Percentiles rank a stretch among this genome's conserved stretches.
Evolutionary conservation across 2,797 vertebrate genomes (phyloP).

Genomic region (Spinus olivaceus): DNA sequence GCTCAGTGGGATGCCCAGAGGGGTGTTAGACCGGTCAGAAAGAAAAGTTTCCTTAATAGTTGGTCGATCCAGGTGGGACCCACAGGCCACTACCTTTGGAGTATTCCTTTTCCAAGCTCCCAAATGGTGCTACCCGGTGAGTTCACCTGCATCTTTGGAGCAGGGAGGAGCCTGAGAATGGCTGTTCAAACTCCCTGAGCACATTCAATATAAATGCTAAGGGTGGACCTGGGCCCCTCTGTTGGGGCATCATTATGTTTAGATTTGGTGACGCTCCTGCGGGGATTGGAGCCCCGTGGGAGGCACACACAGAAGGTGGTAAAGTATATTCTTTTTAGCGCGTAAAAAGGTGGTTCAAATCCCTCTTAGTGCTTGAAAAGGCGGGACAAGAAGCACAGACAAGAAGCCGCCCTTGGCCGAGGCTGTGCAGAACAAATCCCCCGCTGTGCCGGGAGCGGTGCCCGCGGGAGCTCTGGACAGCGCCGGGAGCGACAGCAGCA

Average conservation of each 20-base stretch:
- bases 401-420: not conserved
- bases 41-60: not conserved
- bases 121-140: not conserved
- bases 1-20: not conserved
- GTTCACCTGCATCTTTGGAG: not conserved
- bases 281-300: not conserved
- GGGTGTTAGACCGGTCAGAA: rapidly evolving
- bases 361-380: not conserved
- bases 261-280: not conserved
- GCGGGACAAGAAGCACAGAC: not conserved
- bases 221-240: no score
- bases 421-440: not conserved
- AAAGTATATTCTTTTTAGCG: not conserved
- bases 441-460: not conserved
- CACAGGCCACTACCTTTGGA: not conserved
- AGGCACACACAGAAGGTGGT: not conserved
- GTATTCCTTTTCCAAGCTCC: not conserved
- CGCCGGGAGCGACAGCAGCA: not conserved
- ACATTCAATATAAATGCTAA: not conserved
- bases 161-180: not conserved
- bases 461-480: no score
- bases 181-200: not conserved
- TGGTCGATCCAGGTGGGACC: not conserved
- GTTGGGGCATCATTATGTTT: not conserved
- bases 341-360: not conserved